These are phyloP conservation scores for Crypturellus undulatus DNA, from an alignment of 2,113 vertebrate genomes.

Conservation along the genomic window DNA sequence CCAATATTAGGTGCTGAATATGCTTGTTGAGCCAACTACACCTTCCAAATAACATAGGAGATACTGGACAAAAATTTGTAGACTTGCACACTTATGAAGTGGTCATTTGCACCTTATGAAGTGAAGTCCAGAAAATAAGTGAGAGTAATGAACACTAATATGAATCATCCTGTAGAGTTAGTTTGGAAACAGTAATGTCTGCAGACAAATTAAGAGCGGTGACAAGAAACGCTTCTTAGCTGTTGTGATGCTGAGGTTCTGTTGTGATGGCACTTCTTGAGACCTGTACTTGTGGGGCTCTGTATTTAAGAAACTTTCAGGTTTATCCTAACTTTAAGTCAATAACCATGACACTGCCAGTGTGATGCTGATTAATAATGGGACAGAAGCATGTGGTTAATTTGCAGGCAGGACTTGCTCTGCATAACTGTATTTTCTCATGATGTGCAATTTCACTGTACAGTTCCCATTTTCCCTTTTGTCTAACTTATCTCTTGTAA, in stretches of 20 bases:
- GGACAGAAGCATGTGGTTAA: background rate
- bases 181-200: background rate
- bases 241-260: background rate
- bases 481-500: background rate
- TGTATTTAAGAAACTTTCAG: background rate
- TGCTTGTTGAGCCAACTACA: background rate
- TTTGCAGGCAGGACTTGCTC: background rate
- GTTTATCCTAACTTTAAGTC: background rate
- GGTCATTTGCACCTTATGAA: background rate
- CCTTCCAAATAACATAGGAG: background rate
- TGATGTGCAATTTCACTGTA: background rate
- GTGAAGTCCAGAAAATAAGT: background rate
- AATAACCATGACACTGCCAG: background rate
- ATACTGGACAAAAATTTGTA: background rate
- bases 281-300: background rate
- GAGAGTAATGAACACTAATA: background rate
- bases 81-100: accelerated
- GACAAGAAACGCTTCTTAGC: background rate
- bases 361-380: background rate
- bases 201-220: background rate
- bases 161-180: background rate
- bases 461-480: background rate
- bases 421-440: background rate
- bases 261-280: background rate
- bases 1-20: background rate